Conservation (phyloP, 2,888 invertebrate species). For the Prosapia bicincta region DNA sequence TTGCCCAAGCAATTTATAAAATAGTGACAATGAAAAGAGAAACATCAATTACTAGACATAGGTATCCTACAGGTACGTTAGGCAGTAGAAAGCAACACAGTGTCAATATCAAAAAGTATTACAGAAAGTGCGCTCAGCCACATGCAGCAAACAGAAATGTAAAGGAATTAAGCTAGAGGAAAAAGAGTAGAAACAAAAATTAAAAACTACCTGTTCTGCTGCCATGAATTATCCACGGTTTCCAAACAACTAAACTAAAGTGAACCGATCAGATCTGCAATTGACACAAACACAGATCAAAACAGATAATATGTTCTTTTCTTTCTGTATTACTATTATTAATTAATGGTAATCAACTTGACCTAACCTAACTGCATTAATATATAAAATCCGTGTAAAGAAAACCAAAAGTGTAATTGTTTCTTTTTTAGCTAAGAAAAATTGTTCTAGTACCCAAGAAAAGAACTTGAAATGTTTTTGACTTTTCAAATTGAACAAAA, state of each 20-base stretch:
- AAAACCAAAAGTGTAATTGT: too few relatives aligned
- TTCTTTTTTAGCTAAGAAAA: too few relatives aligned
- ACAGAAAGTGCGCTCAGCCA: not conserved
- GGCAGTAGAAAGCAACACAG: not conserved
- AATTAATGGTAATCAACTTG: too few relatives aligned
- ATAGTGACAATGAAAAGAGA: not conserved
- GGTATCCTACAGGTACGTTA: not conserved
- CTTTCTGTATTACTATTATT: too few relatives aligned
- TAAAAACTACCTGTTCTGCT: conserved; percentile 18
- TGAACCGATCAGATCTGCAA: not conserved
- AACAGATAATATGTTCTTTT: not conserved
- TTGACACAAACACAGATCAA: not conserved
- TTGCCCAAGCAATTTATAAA: not conserved
- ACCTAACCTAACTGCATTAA: too few relatives aligned
- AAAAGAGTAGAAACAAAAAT: not conserved
- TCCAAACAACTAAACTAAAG: conserved; percentile 26
- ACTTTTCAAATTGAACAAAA: too few relatives aligned
- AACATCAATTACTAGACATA: not conserved
- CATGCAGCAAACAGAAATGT: not conserved
- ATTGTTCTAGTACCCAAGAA: too few relatives aligned
- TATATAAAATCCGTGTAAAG: too few relatives aligned
- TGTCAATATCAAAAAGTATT: not conserved
- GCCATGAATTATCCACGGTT: conserved; percentile 22
- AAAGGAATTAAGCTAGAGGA: not conserved
- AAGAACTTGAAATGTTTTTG: too few relatives aligned